Evolutionary conservation across 2,888 invertebrate genomes (phyloP).

Genomic region (Ormyrus thymus): DNA sequence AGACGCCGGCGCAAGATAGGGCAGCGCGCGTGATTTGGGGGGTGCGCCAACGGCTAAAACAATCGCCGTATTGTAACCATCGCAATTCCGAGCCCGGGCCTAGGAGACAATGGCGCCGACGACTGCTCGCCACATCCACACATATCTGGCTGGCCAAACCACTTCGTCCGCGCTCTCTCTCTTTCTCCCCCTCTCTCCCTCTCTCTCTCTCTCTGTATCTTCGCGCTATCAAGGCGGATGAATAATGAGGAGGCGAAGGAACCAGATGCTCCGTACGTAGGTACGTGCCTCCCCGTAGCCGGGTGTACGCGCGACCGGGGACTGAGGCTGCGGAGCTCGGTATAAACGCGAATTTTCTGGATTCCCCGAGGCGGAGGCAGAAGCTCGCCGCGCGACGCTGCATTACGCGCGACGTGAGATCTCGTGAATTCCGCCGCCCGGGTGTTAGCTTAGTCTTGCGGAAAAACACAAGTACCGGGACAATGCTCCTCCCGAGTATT

Average conservation of each 20-base stretch:
- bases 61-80: conserved; percentile 72
- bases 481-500: too few species aligned
- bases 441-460: too few species aligned
- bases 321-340: conserved; percentile 4
- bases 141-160: conserved; percentile 60
- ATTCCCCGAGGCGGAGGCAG: conserved; percentile 35
- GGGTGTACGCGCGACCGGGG: not conserved
- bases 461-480: too few species aligned
- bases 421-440: conserved; percentile 1
- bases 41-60: conserved; percentile 68
- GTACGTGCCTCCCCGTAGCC: not conserved
- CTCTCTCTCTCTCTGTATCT: conserved; percentile 58
- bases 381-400: not conserved
- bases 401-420: conserved; percentile 17
- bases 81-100: conserved; percentile 65
- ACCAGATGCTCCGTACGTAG: conserved; percentile 43
- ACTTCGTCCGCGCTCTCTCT: conserved; percentile 19
- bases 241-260: conserved; percentile 68
- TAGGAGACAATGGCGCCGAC: conserved; percentile 64
- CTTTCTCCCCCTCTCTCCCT: conserved; percentile 56
- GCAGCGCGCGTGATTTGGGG: conserved; percentile 31
- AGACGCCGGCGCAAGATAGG: not conserved
- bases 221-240: conserved; percentile 65
- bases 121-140: conserved; percentile 62
- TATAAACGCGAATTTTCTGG: conserved; percentile 43